Base-by-base conservation (phyloP, 2,888 invertebrate species). In the Axea sp. region DNA sequence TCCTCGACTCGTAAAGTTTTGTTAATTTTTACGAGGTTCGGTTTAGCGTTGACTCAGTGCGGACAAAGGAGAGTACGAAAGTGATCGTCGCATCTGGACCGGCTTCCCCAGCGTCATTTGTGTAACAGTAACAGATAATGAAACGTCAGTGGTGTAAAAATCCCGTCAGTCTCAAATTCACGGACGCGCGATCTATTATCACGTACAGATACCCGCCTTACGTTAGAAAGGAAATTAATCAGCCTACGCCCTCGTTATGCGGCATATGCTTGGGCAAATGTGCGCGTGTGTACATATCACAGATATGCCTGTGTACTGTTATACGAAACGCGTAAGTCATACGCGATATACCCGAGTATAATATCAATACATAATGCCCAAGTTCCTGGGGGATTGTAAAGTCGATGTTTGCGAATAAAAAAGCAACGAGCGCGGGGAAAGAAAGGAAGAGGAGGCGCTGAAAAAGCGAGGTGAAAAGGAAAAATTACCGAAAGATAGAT, bases 401-500 rank as follows among this genome's bases (percentile, higher is more conserved):
- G 65, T 43, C 53, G 37, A 24, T 45, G 64, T 43, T 65, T 53
- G 53, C 43, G 45, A 19, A 43, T 17, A 26, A 64, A 64, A 39
- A 47, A 37, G 7, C 6, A 7, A 35, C 33, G 35, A 24, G n/a
- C 7, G 8, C 3, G 2, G 17, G 26, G 30, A 28, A 9, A 35
- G 39, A 41, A 26, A 62, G 62, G 35, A 41, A 14, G 47, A 30
- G 47, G 43, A 28, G 57, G 57, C 22, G 55, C 22, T 9, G 39
- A 31, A 55, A 67, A 59, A 37, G 53, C 24, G 31, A 49, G 41
- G 47, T 49, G 51, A 68, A 68, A 59, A 59, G 60, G 55, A 65
- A 72, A 59, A 72, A 72, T 72, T 53, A 59, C 51, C 53, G 45
- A 60, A 67, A 73, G 73, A 67, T 62, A 73, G 60, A 73, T 73